These are phyloP conservation scores for Aphidius ervi DNA, from an alignment of 1,140 invertebrate species.

Conservation along the genomic window DNA sequence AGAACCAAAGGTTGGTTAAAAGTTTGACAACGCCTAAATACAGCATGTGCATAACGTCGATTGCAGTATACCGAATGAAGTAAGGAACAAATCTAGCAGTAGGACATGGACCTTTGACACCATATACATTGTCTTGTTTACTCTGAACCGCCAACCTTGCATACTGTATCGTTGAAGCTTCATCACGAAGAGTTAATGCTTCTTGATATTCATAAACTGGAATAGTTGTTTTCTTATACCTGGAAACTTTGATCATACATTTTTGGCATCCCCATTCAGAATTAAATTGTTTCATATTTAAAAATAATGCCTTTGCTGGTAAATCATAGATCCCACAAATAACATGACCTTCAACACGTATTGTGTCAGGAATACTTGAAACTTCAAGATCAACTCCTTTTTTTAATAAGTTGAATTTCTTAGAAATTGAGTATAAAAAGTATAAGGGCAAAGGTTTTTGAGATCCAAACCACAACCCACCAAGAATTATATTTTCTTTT, in stretches of 20 bases:
- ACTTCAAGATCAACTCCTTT: slow-evolving; percentile 10
- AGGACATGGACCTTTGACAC: too few relatives aligned
- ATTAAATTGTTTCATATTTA: too few relatives aligned
- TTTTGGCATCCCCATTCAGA: not conserved
- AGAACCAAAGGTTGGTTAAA: not conserved
- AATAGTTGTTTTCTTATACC: not conserved
- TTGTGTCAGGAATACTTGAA: not conserved
- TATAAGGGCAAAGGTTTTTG: slow-evolving; percentile 6
- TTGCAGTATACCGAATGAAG: too few relatives aligned
- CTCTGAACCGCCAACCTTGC: too few relatives aligned
- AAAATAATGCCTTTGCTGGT: not conserved
- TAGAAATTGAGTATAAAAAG: slow-evolving; percentile 3
- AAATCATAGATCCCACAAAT: slow-evolving; percentile 15
- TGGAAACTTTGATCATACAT: not conserved
- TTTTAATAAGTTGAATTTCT: slow-evolving; percentile 1
- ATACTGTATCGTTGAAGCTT: not conserved
- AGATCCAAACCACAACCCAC: slow-evolving; percentile 22
- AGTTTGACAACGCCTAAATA: slow-evolving; percentile 2
- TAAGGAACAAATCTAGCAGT: too few relatives aligned
- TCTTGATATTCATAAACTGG: not conserved
- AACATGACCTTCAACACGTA: not conserved
- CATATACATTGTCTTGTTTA: too few relatives aligned
- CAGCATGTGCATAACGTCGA: not conserved
- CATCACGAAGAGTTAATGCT: not conserved
- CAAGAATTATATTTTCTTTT: slow-evolving; percentile 19